phyloP scores from a whole-genome alignment of 2,888 invertebrate species.

The Chesias legatella region DNA sequence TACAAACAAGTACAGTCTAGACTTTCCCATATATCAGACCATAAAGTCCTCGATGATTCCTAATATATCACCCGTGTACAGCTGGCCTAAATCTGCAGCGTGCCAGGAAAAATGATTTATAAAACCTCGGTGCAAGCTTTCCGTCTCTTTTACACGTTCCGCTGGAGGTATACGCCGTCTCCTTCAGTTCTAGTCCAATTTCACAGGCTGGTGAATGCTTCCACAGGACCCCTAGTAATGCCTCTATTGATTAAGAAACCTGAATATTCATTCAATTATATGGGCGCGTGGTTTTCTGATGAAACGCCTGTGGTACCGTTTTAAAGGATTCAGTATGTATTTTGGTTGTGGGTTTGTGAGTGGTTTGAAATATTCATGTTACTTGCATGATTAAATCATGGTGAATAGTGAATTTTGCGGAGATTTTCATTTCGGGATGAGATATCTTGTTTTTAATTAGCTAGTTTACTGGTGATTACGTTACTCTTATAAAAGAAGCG shows the following conservation, averaged over 20 bases:
- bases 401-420: no score
- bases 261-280: conserved; percentile 80
- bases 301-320: conserved; percentile 50
- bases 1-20: conserved; percentile 18
- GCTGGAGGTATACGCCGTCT: conserved; percentile 36
- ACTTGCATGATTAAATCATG: conserved; percentile 20
- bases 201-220: conserved; percentile 73
- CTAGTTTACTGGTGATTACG: no score
- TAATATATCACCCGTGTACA: conserved; percentile 38
- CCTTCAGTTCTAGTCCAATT: conserved; percentile 69
- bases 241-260: conserved; percentile 76
- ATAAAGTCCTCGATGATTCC: conserved; percentile 28
- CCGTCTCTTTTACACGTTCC: conserved; percentile 41
- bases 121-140: conserved; percentile 54
- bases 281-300: conserved; percentile 60
- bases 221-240: conserved; percentile 67
- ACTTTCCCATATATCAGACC: conserved; percentile 20
- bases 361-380: conserved; percentile 25
- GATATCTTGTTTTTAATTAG: no score
- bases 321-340: conserved; percentile 35
- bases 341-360: conserved; percentile 23
- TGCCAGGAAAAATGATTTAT: conserved; percentile 78
- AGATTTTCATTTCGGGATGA: no score
- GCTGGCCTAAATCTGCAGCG: conserved; percentile 55
- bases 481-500: no score